These are phyloP conservation scores for Aporrectodea caliginosa DNA, from an alignment of 1,140 invertebrate species.

Conservation along the genomic window DNA sequence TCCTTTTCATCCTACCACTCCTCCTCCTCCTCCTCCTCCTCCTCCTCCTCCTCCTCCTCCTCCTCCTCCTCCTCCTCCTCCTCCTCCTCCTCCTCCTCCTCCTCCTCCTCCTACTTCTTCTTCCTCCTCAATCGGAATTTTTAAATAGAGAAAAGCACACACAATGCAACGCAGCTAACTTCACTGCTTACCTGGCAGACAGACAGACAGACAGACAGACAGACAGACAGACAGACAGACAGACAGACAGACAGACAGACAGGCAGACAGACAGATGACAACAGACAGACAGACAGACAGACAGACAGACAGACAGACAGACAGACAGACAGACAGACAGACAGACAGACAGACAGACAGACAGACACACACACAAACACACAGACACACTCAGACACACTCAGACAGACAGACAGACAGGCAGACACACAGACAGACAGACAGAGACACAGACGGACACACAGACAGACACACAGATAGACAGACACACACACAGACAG, in stretches of 20 bases:
- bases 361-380: background rate
- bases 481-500: too few relatives aligned
- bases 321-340: background rate
- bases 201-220: background rate
- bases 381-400: background rate
- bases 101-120: too few relatives aligned
- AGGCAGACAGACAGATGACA: background rate
- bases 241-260: background rate
- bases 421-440: background rate
- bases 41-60: too few relatives aligned
- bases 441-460: background rate
- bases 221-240: background rate
- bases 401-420: background rate
- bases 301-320: background rate
- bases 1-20: too few relatives aligned
- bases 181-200: too few relatives aligned
- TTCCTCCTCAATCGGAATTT: too few relatives aligned
- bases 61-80: too few relatives aligned
- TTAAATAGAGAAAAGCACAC: too few relatives aligned
- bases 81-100: too few relatives aligned
- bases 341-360: slow-evolving; percentile 1
- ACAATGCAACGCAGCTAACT: too few relatives aligned
- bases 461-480: background rate
- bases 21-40: too few relatives aligned
- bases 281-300: background rate